A percentile compares a stretch with the other conserved stretches of the same genome.
phyloP scores from a whole-genome alignment of 2,797 vertebrate genomes.

The Zalophus californianus region DNA sequence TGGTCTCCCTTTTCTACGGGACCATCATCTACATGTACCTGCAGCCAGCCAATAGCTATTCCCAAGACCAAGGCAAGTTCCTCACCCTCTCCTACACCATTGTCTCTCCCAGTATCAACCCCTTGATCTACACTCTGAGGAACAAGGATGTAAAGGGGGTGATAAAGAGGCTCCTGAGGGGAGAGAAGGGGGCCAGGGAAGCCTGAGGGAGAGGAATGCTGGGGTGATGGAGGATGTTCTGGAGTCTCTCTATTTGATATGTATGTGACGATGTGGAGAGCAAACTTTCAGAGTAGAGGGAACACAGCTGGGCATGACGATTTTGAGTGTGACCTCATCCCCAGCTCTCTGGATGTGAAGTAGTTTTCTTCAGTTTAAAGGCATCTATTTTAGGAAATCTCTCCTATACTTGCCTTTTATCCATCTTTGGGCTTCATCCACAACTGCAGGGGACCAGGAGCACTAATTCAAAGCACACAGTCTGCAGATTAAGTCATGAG shows the following conservation, averaged over 20 bases:
- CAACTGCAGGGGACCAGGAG: neutral
- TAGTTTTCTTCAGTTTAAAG: neutral
- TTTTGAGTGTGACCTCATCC: neutral
- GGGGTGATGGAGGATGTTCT: neutral
- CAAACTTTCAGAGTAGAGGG: neutral
- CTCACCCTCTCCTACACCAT: constrained; percentile 78
- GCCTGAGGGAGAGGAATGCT: neutral
- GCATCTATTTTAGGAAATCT: neutral
- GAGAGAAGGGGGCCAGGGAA: neutral
- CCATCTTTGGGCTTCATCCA: neutral
- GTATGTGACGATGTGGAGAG: neutral
- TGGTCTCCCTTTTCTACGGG: constrained; percentile 76
- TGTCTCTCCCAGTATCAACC: constrained; percentile 71
- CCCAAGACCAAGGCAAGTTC: constrained; percentile 74
- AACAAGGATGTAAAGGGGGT: constrained; percentile 73
- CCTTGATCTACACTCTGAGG: constrained; percentile 75
- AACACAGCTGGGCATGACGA: neutral
- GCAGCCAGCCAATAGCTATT: constrained; percentile 58
- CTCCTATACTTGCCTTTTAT: neutral
- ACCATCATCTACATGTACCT: constrained; percentile 76
- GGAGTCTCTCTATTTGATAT: neutral
- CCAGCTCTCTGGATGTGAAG: neutral
- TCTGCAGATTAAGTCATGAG: neutral
- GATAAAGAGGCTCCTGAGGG: constrained; percentile 46
- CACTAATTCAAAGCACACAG: neutral